A percentile compares a stretch with the other conserved stretches of the same genome.
Evolutionary conservation across 2,113 vertebrate genomes (phyloP).

Genomic region (Etheostoma spectabile): DNA sequence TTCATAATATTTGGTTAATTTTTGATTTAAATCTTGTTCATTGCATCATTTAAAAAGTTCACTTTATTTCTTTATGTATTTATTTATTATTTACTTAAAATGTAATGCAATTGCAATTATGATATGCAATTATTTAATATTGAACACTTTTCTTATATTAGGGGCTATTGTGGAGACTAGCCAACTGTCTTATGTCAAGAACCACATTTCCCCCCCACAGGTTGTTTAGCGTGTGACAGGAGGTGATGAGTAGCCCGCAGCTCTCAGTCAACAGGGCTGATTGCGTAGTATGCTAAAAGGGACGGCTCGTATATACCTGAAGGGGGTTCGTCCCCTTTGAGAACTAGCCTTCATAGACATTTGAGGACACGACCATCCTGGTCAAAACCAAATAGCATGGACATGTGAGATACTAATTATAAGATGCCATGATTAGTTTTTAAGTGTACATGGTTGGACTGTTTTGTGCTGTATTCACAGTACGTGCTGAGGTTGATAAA

Average conservation of each 20-base stretch:
- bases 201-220: too few species aligned
- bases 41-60: not conserved
- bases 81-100: not conserved
- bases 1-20: not conserved
- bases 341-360: conserved; percentile 43
- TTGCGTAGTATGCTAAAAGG: too few species aligned
- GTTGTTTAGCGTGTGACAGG: too few species aligned
- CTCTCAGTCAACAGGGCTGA: conserved; percentile 54
- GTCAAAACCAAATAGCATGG: conserved; percentile 36
- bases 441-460: not conserved
- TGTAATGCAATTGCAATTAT: too few species aligned
- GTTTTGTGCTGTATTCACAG: too few species aligned
- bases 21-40: not conserved
- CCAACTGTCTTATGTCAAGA: too few species aligned
- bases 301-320: conserved; percentile 42
- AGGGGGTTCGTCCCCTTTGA: conserved; percentile 29
- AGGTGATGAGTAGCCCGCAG: conserved; percentile 43
- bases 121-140: not conserved
- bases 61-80: not conserved
- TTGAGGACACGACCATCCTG: conserved; percentile 55
- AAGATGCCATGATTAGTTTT: conserved; percentile 43
- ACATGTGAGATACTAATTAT: conserved; percentile 62
- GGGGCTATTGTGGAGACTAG: too few species aligned
- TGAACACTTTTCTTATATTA: too few species aligned
- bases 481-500: not conserved